Conservation (phyloP, 2,113 vertebrate genomes). For the Sterrhoptilus dennistouni region DNA sequence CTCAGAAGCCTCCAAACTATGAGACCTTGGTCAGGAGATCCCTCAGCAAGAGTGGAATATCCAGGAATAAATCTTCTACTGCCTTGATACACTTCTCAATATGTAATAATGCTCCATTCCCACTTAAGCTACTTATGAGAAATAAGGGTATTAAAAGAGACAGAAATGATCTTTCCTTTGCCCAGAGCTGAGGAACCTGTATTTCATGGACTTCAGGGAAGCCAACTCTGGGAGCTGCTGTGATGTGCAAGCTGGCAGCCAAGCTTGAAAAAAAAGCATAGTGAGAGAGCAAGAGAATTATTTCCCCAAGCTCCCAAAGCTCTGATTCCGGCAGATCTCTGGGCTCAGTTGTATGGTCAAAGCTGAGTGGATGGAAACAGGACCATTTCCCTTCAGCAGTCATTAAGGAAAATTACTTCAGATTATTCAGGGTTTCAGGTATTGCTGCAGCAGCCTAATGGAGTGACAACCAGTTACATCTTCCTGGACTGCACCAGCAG, state of each 20-base stretch:
- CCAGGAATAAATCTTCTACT: not conserved
- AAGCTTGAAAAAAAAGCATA: not conserved
- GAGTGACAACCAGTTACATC: not conserved
- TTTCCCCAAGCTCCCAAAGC: not conserved
- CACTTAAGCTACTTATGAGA: not conserved
- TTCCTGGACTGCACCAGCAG: not conserved
- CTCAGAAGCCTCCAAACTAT: fast-evolving
- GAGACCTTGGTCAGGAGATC: not conserved
- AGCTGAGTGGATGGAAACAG: not conserved
- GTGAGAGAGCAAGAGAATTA: not conserved
- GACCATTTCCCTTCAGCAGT: not conserved
- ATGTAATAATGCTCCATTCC: not conserved
- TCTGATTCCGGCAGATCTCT: not conserved
- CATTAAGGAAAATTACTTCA: not conserved
- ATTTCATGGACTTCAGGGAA: not conserved
- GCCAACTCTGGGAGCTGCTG: not conserved
- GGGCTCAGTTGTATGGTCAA: not conserved
- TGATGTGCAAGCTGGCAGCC: not conserved
- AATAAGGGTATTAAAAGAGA: not conserved
- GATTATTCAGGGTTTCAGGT: not conserved
- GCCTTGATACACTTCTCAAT: not conserved
- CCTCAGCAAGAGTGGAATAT: not conserved
- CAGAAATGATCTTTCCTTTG: not conserved
- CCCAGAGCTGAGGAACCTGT: not conserved
- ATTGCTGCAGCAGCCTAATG: not conserved